phyloP scores from a whole-genome alignment of 2,888 invertebrate genomes.

The Philereme transversata region DNA sequence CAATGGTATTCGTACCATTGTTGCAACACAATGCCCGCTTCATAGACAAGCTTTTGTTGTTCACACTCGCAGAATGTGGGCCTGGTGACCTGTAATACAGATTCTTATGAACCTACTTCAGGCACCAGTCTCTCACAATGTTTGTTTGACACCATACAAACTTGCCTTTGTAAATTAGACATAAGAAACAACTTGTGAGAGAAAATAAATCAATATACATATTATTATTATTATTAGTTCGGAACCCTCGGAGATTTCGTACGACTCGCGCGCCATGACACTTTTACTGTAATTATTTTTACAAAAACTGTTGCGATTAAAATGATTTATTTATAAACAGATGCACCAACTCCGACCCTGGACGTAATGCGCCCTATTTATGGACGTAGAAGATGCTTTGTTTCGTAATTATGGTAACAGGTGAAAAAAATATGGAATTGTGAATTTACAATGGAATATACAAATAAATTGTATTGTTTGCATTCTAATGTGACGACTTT shows the following conservation, averaged over 20 bases:
- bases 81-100: too few species aligned
- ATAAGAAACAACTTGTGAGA: too few species aligned
- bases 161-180: too few species aligned
- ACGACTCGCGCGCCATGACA: not conserved
- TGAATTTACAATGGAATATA: slow-evolving; percentile 6
- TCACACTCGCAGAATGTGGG: too few species aligned
- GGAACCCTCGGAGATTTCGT: slow-evolving; percentile 11
- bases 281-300: not conserved
- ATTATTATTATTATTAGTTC: not conserved
- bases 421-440: slow-evolving; percentile 35
- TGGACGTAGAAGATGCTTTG: slow-evolving; percentile 42
- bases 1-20: too few species aligned
- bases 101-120: too few species aligned
- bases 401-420: slow-evolving; percentile 46
- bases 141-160: too few species aligned
- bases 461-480: slow-evolving; percentile 11
- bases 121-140: too few species aligned
- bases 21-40: too few species aligned
- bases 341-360: slow-evolving; percentile 36
- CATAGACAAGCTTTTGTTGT: too few species aligned
- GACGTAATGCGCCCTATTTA: slow-evolving; percentile 35
- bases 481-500: too few species aligned
- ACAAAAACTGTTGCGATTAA: slow-evolving; percentile 8
- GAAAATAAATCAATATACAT: too few species aligned
- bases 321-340: slow-evolving; percentile 21